Percentiles rank a stretch among this genome's conserved stretches.
Evolutionary conservation across 2,113 vertebrate species (phyloP).

Genomic region (Ochotona princeps): DNA sequence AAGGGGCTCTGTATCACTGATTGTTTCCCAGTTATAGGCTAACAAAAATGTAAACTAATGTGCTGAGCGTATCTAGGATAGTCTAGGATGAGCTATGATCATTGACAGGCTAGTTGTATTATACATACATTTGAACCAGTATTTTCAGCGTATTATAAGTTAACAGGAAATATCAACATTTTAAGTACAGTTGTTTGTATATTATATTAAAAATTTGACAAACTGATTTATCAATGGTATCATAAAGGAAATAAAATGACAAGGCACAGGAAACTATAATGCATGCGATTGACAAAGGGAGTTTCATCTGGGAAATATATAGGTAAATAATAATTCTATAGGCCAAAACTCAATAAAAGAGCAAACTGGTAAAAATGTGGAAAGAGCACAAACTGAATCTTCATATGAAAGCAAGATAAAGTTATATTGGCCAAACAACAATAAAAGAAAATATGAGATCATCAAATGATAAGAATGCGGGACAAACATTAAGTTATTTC

Average conservation of each 20-base stretch:
- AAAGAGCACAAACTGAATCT: background rate
- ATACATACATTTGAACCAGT: background rate
- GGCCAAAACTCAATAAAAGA: background rate
- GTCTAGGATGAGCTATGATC: background rate
- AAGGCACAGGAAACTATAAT: background rate
- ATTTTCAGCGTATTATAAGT: background rate
- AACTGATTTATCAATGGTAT: background rate
- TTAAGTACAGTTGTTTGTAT: background rate
- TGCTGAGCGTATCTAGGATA: background rate
- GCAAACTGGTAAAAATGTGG: background rate
- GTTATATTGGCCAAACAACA: background rate
- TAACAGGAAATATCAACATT: background rate
- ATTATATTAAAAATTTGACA: constrained; percentile 29
- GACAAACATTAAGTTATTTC: background rate
- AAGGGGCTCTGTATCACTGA: background rate
- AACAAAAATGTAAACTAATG: background rate
- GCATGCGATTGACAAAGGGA: background rate
- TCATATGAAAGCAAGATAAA: background rate
- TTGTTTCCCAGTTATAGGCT: background rate
- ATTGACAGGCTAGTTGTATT: background rate
- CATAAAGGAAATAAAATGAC: background rate
- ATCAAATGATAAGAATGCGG: background rate
- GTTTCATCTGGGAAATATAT: background rate
- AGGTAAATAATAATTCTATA: background rate
- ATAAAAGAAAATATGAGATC: background rate